A percentile compares a stretch with the other conserved stretches of the same genome.
Evolutionary conservation across 2,797 vertebrate species (phyloP).

Genomic region (Thripadectes ignobilis): DNA sequence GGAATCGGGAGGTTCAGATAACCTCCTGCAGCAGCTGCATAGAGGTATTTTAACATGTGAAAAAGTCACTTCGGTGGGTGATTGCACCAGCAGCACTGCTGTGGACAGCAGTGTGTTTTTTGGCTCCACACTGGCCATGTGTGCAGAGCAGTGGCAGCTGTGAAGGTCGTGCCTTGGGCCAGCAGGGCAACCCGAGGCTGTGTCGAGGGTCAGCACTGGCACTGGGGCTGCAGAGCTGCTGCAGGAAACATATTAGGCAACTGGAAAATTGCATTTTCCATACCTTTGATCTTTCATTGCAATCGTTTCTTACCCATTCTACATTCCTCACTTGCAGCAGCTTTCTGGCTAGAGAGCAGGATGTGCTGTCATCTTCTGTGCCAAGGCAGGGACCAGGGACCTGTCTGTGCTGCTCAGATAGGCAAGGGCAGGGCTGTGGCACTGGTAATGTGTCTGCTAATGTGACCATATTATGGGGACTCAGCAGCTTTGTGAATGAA

Average conservation of each 20-base stretch:
- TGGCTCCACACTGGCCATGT: fast-evolving
- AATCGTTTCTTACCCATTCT: neutral
- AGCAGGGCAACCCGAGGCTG: neutral
- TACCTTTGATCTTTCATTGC: neutral
- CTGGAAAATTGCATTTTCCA: neutral
- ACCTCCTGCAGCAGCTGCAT: neutral
- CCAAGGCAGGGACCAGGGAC: neutral
- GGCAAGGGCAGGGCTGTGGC: neutral
- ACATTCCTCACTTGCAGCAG: fast-evolving
- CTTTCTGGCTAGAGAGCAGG: neutral
- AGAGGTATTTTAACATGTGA: neutral
- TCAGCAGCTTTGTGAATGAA: neutral
- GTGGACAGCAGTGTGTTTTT: neutral
- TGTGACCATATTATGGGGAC: neutral
- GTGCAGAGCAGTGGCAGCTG: fast-evolving
- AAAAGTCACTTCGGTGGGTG: neutral
- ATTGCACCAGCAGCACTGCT: neutral
- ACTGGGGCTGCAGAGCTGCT: neutral
- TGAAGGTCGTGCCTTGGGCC: neutral
- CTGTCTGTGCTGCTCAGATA: neutral
- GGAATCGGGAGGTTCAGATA: neutral
- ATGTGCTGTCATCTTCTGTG: fast-evolving
- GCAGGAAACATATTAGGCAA: fast-evolving
- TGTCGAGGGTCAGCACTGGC: neutral
- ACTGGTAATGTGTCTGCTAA: fast-evolving